Evolutionary conservation across 2,888 invertebrate genomes (phyloP), one percentile per base, ranked within the genome.

Genomic region (Drosophila prolongata): DNA sequence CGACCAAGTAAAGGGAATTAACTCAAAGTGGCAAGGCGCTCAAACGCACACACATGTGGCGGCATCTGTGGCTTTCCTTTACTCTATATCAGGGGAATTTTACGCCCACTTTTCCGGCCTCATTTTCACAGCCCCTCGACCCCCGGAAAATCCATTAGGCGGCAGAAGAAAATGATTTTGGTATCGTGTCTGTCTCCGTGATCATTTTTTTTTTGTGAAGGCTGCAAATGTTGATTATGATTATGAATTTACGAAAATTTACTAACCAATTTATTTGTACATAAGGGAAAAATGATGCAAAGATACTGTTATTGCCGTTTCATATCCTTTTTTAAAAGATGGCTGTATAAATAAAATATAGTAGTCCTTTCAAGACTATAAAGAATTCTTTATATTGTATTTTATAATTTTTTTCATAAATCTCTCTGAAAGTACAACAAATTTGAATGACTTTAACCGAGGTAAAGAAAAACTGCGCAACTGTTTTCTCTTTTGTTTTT

Each of bases 1-100:
- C 80, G 84, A 80, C 67, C 83, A 69, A 80, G 75, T 71, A 60
- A 79, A 72, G 80, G 80, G 77, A 80, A 82, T 82, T 79, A 82
- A 80, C 77, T 77, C 50, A 79, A 79, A 82, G 70, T 79, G 77
- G 73, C 64, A 62, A 58, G 49, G 42, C 60, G 44, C 60, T 59
- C 58, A 42, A 35, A 16, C 30, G 10, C 35, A 19, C 59, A 11
- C 49, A 43, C 43, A 38, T 50, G 72, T 52, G 66, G 77, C 56
- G 66, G 77, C 47, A 67, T 53, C 55, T 65, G 56, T 50, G 50
- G 54, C 69, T 70, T 54, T 13, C 24, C 53, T 53, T 68, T 35
- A 35, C 67, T 66, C 66, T 47, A 40, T 53, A 53, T 53, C 65
- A 40, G 38, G 53, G 65, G 68, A 68, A 68, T 56, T 34, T 24